These are phyloP conservation scores for Myoxocephalus aenaeus DNA, from an alignment of 2,797 vertebrate species.

Conservation along the genomic window DNA sequence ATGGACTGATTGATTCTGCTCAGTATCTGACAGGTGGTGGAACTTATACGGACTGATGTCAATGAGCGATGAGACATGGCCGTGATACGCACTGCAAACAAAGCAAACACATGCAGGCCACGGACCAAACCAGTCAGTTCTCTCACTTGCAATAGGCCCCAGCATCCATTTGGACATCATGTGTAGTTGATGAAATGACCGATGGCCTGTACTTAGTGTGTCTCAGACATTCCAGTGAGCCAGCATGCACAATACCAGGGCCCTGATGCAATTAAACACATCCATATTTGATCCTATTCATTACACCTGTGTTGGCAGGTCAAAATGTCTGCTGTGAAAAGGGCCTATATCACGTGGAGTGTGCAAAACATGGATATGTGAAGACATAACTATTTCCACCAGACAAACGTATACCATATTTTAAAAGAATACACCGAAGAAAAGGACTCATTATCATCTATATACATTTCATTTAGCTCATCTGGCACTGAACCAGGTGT, in stretches of 20 bases:
- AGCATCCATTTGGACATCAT: not conserved
- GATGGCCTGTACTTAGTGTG: no score
- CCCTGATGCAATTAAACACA: no score
- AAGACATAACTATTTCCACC: not conserved
- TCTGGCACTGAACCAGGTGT: not conserved
- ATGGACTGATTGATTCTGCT: slow-evolving; percentile 90
- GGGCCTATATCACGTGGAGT: not conserved
- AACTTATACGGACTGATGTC: slow-evolving; percentile 99
- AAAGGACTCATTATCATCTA: no score
- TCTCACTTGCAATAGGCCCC: not conserved
- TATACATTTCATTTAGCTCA: not conserved
- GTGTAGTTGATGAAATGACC: not conserved
- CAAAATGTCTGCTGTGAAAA: not conserved
- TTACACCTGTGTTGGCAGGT: not conserved
- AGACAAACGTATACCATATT: not conserved
- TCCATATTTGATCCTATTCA: not conserved
- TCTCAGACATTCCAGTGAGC: not conserved
- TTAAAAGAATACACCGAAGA: no score
- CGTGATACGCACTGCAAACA: slow-evolving; percentile 93
- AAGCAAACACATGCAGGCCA: slow-evolving; percentile 14
- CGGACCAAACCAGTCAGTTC: not conserved
- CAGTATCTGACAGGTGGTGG: slow-evolving; percentile 86
- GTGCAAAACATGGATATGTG: not conserved
- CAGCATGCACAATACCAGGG: not conserved
- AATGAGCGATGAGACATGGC: slow-evolving; percentile 95